Base-by-base conservation (phyloP, 2,797 vertebrate species). In the Ptychobarbus kaznakovi region DNA sequence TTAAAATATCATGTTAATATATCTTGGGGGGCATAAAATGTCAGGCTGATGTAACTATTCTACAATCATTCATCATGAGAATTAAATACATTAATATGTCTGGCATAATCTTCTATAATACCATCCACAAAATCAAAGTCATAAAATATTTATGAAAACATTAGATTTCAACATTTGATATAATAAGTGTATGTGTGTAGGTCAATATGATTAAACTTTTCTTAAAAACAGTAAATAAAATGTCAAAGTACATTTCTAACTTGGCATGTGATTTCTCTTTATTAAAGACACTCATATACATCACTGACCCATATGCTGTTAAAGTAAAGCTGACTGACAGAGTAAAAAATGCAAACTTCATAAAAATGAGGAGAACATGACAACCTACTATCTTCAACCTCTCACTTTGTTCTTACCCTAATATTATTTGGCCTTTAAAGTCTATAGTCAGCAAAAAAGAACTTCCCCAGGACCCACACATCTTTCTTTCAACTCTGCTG, bases 361-460 rank as follows among this genome's bases (percentile, higher is more conserved):
- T 20, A 65, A 32, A 65, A 79, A 12, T 0, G 0, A 49, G 8
- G 25, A 32, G 56, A 78, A 42, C 56, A 44, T 44, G 75, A 61
- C 53, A 78, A 78, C 22, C 76, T 42, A 44, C 76, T 78, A 42
- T 78, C 76, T 42, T 61, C n/a, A 42, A 44, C 53, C 38, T 40
- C 38, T 77, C 74, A 73, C 81, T 82, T 76, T 73, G 79, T 74
- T 76, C 77, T 70, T 69, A 77, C 77, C 70, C 53, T 28, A 82
- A 81, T 81, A 85, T 91, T 89, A 85, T 88, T 86, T 88, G 87
- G 63, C 69, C 82, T 81, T 81, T 73, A 86, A 88, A 86, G 68
- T 87, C 74, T 61, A n/a, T 58, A 90, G 83, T 91, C 90, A 89
- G 90, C 88, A 89, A 86, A 88, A 86, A 84, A 77, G 70, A 70